Percentiles rank a stretch among this genome's conserved stretches.
Conservation (phyloP, 2,797 vertebrate species). For the Falco novaeseelandiae region DNA sequence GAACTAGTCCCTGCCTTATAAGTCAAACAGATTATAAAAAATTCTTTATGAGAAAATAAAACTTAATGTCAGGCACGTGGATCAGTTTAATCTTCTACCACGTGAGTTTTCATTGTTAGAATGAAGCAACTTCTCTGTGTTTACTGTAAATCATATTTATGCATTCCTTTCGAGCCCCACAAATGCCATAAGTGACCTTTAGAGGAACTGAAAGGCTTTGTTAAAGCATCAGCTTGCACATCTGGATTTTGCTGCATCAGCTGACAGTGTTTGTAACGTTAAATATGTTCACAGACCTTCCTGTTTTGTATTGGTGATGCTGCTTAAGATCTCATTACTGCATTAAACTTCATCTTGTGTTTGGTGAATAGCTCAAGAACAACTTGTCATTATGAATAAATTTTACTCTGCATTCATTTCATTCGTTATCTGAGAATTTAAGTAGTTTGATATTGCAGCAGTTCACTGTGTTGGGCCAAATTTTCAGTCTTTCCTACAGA, state of each 20-base stretch:
- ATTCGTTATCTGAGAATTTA: background rate
- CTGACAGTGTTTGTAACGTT: background rate
- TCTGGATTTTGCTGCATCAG: background rate
- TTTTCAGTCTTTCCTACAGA: background rate
- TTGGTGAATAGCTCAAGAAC: background rate
- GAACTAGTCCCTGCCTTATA: background rate
- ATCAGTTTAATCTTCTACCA: background rate
- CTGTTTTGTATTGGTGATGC: background rate
- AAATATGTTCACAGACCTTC: background rate
- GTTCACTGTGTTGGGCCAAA: background rate
- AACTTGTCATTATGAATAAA: background rate
- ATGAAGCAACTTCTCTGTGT: background rate
- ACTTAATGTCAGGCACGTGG: background rate
- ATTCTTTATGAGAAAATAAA: background rate
- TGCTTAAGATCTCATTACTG: background rate
- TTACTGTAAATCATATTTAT: background rate
- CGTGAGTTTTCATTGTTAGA: background rate
- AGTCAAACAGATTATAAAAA: background rate
- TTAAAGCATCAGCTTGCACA: background rate
- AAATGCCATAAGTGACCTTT: conserved; percentile 31
- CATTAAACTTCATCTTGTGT: background rate
- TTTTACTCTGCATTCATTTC: background rate
- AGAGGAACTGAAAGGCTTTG: background rate
- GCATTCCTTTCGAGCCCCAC: background rate
- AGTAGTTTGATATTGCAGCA: background rate